Percentiles rank a stretch among this genome's conserved stretches.
These are phyloP conservation scores for Drosophila pullipes DNA, from an alignment of 2,888 invertebrate species.

Conservation along the genomic window DNA sequence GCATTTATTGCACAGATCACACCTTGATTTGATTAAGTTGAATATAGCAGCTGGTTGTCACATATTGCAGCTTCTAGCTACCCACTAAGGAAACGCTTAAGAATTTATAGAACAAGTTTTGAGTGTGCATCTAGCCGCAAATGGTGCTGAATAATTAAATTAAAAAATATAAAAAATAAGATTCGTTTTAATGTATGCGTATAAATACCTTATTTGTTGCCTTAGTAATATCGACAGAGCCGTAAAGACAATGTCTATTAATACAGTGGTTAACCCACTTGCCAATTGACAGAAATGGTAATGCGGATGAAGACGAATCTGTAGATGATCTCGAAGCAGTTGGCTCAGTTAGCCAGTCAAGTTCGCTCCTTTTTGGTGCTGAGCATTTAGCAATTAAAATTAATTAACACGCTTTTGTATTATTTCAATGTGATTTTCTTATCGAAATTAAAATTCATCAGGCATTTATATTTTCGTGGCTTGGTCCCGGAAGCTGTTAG, in stretches of 20 bases:
- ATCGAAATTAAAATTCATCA: conserved; percentile 17
- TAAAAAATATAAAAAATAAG: conserved; percentile 46
- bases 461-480: not conserved
- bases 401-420: conserved; percentile 19
- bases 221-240: conserved; percentile 13
- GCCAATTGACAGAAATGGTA: conserved; percentile 48
- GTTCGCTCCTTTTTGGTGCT: conserved; percentile 64
- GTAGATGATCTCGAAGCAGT: conserved; percentile 47
- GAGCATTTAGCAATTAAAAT: conserved; percentile 54
- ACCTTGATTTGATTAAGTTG: conserved; percentile 33
- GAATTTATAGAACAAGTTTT: conserved; percentile 41
- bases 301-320: conserved; percentile 43
- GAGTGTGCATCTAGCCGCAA: conserved; percentile 38
- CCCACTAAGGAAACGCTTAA: conserved; percentile 61
- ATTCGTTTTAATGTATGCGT: conserved; percentile 49
- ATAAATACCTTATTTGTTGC: conserved; percentile 60
- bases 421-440: conserved; percentile 8
- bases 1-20: conserved; percentile 15
- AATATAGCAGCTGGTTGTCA: conserved; percentile 24
- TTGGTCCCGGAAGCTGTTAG: conserved; percentile 53
- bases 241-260: conserved; percentile 49
- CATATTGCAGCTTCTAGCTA: conserved; percentile 34
- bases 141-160: conserved; percentile 60
- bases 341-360: conserved; percentile 31
- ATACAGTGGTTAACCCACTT: conserved; percentile 72